Evolutionary conservation across 2,888 invertebrate species (phyloP), one percentile per base, ranked within the genome.

Genomic region (Sesia bembeciformis): DNA sequence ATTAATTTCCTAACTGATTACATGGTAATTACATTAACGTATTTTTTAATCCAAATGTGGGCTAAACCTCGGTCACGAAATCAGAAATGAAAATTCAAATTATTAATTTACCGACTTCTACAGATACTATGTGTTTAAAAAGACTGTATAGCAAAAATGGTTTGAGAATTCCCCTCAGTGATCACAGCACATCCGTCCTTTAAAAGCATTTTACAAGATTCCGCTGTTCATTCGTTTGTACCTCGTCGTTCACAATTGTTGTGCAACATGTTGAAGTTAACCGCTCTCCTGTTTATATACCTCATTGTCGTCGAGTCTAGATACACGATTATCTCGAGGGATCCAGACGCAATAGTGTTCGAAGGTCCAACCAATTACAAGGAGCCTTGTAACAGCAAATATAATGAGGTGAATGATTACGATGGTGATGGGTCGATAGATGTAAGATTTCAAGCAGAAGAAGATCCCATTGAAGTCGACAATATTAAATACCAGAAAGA

Each of bases 291-390:
- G 40, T 53, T 56, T 5, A 4, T 61, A n/a, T 52, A 53, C 39
- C 6, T 65, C 6, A 39, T 56, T 3, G 8, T 53, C 2, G 57
- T 55, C 3, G 50, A 56, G 7, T 49, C 66, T 40, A 61, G 63
- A 49, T 62, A 51, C 51, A 42, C 71, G 81, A 77, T 55, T 77
- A 70, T 56, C 68, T 76, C 62, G 3, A 56, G 65, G 0, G 74
- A 73, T 54, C 77, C 80, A 0, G 59, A 69, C 40, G 72, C 76
- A 0, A 81, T 84, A 6, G 79, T 75, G 0, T 84, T 83, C 50
- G 73, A 74, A 0, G 84, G 72, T 3, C 81, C 79, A 0, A 84
- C 82, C 0, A 84, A 82, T 58, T 72, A 66, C 8, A 23, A 23
- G 23, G 23, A 23, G 23, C 23, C 23, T 23, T 23, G 23, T 23